Evolutionary conservation across 2,113 vertebrate species (phyloP).

Genomic region (Poeciliopsis turrubarensis): DNA sequence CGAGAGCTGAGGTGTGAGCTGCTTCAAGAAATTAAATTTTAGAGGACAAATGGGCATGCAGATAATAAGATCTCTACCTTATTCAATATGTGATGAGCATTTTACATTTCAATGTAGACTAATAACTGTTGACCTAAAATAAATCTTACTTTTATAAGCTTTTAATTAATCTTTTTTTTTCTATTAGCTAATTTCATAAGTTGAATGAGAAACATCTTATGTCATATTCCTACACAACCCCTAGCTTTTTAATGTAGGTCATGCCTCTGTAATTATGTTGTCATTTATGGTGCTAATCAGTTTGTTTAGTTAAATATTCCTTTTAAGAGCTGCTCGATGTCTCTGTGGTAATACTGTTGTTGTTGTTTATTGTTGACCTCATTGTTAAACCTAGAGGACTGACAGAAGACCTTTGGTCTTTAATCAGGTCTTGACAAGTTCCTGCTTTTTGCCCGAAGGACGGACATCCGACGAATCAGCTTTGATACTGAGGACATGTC

Average conservation of each 20-base stretch:
- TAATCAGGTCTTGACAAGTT: constrained; percentile 99
- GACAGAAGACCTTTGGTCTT: constrained; percentile 99
- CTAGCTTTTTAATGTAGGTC: not conserved
- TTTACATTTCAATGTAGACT: not conserved
- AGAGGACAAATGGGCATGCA: not conserved
- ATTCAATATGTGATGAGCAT: constrained; percentile 5
- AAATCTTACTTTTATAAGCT: not conserved
- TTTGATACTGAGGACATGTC: constrained; percentile 98
- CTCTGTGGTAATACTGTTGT: constrained; percentile 52
- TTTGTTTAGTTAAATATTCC: not conserved
- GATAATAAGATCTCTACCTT: constrained; percentile 8
- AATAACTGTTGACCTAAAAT: not conserved
- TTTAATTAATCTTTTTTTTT: not conserved
- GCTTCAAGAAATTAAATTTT: constrained; percentile 5
- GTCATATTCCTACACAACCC: not conserved
- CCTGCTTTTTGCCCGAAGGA: constrained; percentile 99
- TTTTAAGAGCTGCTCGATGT: constrained; percentile 11
- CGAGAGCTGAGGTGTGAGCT: not conserved
- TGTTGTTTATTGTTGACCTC: constrained; percentile 77
- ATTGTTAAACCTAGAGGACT: constrained; percentile 92
- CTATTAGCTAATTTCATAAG: not conserved
- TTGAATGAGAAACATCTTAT: not conserved
- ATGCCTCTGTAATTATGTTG: not conserved
- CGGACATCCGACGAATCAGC: constrained; percentile 99
- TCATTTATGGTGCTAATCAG: constrained; percentile 14